phyloP scores from a whole-genome alignment of 2,888 invertebrate species.

The Lysandra coridon region DNA sequence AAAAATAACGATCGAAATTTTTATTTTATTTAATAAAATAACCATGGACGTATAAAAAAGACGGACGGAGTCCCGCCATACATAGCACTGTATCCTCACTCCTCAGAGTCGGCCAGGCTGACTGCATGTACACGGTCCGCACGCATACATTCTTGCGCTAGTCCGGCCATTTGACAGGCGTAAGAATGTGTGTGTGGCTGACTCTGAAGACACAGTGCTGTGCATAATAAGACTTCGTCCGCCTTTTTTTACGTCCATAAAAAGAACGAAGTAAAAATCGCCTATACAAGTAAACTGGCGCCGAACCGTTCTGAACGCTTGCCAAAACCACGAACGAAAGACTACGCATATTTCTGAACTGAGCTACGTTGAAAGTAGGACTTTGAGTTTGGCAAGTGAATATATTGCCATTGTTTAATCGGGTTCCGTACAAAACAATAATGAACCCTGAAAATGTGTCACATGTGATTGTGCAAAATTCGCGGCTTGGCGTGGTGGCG shows the following conservation, averaged over 20 bases:
- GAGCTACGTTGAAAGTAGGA: constrained; percentile 35
- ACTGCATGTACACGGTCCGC: too few species aligned
- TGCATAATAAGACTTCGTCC: too few species aligned
- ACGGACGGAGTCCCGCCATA: too few species aligned
- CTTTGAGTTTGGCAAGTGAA: constrained; percentile 35
- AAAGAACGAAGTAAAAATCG: background rate
- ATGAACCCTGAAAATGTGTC: background rate
- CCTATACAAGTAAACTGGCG: constrained; percentile 40
- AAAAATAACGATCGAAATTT: background rate
- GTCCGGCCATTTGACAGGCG: too few species aligned
- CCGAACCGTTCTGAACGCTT: constrained; percentile 45
- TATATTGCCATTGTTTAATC: constrained; percentile 37
- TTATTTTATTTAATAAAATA: background rate
- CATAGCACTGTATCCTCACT: too few species aligned
- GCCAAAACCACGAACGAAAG: constrained; percentile 47
- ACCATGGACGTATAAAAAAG: too few species aligned
- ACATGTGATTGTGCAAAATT: background rate
- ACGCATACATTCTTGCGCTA: too few species aligned
- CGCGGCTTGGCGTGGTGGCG: background rate
- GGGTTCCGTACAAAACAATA: background rate
- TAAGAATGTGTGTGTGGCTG: too few species aligned
- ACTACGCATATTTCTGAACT: constrained; percentile 39
- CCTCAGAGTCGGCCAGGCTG: too few species aligned
- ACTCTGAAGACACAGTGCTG: too few species aligned
- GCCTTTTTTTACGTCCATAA: background rate